These are phyloP conservation scores for Iguana delicatissima DNA, from an alignment of 2,797 vertebrate genomes.

Conservation along the genomic window DNA sequence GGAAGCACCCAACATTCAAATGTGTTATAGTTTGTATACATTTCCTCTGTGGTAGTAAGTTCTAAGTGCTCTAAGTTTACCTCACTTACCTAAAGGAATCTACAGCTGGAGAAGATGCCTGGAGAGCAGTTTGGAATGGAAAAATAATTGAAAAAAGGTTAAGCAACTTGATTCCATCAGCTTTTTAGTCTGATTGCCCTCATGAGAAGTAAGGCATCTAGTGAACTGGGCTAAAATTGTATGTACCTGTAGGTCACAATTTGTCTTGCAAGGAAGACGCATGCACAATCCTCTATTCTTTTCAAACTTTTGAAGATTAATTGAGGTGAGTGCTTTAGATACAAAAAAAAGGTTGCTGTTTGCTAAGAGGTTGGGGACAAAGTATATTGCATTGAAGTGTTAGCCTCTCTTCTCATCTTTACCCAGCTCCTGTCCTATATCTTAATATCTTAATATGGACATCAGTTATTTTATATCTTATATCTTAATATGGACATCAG, in stretches of 20 bases:
- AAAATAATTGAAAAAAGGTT: background rate
- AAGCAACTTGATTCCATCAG: background rate
- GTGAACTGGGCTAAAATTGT: background rate
- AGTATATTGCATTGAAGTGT: background rate
- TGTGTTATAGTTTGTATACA: background rate
- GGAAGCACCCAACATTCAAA: background rate
- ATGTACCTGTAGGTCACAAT: background rate
- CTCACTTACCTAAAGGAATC: background rate
- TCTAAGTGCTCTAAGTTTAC: background rate
- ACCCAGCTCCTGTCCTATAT: background rate
- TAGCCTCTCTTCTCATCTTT: background rate
- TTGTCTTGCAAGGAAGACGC: background rate
- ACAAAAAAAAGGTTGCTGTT: too few species aligned
- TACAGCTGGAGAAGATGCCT: background rate
- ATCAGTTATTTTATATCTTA: constrained; percentile 6
- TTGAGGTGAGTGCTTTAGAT: background rate
- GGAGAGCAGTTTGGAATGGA: background rate
- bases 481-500: background rate
- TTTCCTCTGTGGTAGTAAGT: background rate
- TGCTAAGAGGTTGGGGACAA: too few species aligned
- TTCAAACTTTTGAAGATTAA: background rate
- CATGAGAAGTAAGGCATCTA: background rate
- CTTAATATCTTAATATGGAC: too few species aligned
- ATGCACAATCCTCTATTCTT: background rate
- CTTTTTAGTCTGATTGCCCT: too few species aligned